Evolutionary conservation across 2,888 invertebrate genomes (phyloP), one percentile per base, ranked within the genome.

Genomic region (Pandemis corylana): DNA sequence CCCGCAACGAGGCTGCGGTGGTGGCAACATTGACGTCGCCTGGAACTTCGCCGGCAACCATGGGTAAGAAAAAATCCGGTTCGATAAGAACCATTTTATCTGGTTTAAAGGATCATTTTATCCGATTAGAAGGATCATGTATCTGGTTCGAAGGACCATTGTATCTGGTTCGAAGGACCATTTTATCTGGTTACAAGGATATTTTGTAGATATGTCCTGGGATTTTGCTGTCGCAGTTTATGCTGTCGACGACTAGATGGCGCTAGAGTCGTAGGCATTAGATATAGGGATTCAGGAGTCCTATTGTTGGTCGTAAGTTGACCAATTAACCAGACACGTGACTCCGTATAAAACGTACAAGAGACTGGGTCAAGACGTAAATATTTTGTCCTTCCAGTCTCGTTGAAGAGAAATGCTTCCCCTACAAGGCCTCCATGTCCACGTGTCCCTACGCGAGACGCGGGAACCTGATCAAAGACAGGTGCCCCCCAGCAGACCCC

Each of bases 21-120:
- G 99, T 0, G 99, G 99, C 0, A 96, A 98, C 86, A 95, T 99
- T 78, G 99, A 99, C 85, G 95, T 97, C 71, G 99, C 99, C 0
- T 99, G 99, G 99, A 96, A 97, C 89, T 99, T 96, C 90, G 95
- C 98, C 75, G 95, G 97, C 77, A 96, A 96, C 88, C 96, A 96
- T 81, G 97, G 97, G 97, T 97, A 91, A 85, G 85, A 20, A 20
- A 51, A 56, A 15, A 15, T 44, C 13, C 46, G 64, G 64, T 10
- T 46, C 6, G 46, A 12, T n/a, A n/a, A 46, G 64, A 28, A 64
- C 44, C 28, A 28, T 49, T 49, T 44, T 7, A 46, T 75, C 10
- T 7, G 59, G 61, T 44, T 46, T 6, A n/a, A 36, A 65, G 49
- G 65, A 65, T 7, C n/a, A 49, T 65, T 62, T 6, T 41, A 63